phyloP scores from a whole-genome alignment of 2,797 vertebrate genomes.

The Chaetophractus vellerosus region DNA sequence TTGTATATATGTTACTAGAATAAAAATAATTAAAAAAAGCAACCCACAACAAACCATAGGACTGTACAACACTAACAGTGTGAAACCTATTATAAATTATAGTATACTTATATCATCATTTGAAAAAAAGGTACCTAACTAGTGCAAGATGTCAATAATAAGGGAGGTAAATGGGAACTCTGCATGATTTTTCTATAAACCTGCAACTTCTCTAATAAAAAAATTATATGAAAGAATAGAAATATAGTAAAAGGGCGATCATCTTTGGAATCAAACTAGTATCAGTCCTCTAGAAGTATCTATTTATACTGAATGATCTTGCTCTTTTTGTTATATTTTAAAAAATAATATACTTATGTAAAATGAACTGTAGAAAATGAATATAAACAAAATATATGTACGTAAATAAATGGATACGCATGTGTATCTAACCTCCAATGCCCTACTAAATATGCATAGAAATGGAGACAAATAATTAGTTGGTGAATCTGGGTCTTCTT shows the following conservation, averaged over 20 bases:
- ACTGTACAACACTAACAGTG: too few species aligned
- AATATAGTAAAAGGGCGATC: slow-evolving; percentile 36
- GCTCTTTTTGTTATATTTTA: not conserved
- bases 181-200: too few species aligned
- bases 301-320: not conserved
- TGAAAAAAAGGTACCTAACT: not conserved
- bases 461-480: slow-evolving; percentile 3
- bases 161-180: too few species aligned
- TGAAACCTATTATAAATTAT: not conserved
- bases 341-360: slow-evolving; percentile 24
- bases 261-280: slow-evolving; percentile 1
- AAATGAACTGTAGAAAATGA: not conserved
- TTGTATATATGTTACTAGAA: too few species aligned
- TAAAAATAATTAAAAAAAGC: too few species aligned
- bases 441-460: not conserved
- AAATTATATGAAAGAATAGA: not conserved
- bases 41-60: too few species aligned
- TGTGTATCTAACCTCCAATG: not conserved
- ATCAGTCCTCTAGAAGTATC: not conserved
- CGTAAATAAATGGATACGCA: slow-evolving; percentile 1
- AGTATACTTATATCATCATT: not conserved
- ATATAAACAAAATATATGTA: not conserved
- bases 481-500: not conserved
- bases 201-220: too few species aligned
- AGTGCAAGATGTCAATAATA: too few species aligned